phyloP scores from a whole-genome alignment of 23 tunicate genomes.

The Styela plicata region DNA sequence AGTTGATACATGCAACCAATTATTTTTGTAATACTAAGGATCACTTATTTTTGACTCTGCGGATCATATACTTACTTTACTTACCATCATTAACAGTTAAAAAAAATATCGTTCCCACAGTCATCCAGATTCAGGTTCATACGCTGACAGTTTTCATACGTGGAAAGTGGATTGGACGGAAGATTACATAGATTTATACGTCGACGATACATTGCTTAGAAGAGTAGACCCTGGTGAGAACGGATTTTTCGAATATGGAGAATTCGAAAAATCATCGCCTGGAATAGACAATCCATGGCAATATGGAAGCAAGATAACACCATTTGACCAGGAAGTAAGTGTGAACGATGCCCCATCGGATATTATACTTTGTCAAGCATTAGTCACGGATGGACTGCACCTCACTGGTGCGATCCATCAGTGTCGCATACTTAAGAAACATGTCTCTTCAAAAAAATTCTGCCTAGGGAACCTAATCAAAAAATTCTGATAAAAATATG shows the following conservation, averaged over 20 bases:
- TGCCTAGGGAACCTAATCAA: too few relatives aligned
- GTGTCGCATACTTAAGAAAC: too few relatives aligned
- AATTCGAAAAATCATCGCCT: conserved; percentile 48
- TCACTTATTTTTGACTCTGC: too few relatives aligned
- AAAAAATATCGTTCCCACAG: background rate
- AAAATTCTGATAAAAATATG: too few relatives aligned
- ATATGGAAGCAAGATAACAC: conserved; percentile 47
- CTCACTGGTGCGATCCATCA: too few relatives aligned
- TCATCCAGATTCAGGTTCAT: conserved; percentile 33
- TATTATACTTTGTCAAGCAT: too few relatives aligned
- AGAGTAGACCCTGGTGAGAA: conserved; percentile 64
- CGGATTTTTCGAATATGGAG: conserved; percentile 77
- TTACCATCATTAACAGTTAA: background rate
- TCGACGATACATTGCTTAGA: conserved; percentile 40
- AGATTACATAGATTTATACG: conserved; percentile 37
- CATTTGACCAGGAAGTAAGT: conserved; percentile 67
- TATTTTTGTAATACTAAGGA: too few relatives aligned
- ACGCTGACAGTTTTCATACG: conserved; percentile 41
- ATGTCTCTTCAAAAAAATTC: too few relatives aligned
- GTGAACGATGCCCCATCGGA: too few relatives aligned
- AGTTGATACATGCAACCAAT: too few relatives aligned
- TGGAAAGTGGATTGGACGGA: conserved; percentile 69
- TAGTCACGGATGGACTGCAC: too few relatives aligned
- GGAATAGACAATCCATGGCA: conserved; percentile 72
- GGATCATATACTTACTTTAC: background rate